Conservation (phyloP, 1,140 invertebrate genomes). For the Hetaerina americana region DNA sequence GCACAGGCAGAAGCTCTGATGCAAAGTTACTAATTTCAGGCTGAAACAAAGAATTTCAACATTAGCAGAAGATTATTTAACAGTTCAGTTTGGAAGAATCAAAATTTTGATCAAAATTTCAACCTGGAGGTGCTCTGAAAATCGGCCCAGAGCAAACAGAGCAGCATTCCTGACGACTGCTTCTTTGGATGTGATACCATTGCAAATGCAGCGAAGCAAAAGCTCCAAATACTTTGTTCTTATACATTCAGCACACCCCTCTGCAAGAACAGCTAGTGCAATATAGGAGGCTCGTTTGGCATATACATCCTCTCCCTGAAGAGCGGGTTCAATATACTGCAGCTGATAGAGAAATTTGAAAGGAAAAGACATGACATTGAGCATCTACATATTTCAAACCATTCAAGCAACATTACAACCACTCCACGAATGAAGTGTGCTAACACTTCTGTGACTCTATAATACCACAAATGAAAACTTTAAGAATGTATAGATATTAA, state of each 20-base stretch:
- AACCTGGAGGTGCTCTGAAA: slow-evolving; percentile 64
- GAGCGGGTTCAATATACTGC: slow-evolving; percentile 41
- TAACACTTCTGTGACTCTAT: no score
- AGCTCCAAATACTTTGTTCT: slow-evolving; percentile 53
- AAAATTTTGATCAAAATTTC: neutral
- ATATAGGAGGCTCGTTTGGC: slow-evolving; percentile 56
- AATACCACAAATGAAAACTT: no score
- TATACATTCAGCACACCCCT: slow-evolving; percentile 68
- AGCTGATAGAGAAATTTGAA: slow-evolving; percentile 7
- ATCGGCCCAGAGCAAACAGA: slow-evolving; percentile 68
- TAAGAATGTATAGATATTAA: no score
- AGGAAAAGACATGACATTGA: no score
- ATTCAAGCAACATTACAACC: no score
- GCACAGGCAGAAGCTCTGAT: slow-evolving; percentile 52
- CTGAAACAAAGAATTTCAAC: slow-evolving; percentile 22
- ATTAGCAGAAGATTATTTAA: neutral
- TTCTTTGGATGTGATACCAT: slow-evolving; percentile 49
- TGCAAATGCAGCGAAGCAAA: slow-evolving; percentile 53
- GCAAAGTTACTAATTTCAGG: slow-evolving; percentile 57
- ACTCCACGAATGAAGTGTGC: no score
- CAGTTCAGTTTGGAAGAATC: neutral
- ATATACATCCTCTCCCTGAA: slow-evolving; percentile 41
- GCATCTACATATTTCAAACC: no score
- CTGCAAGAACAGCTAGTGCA: slow-evolving; percentile 57
- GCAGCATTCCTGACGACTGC: slow-evolving; percentile 55